phyloP scores from a whole-genome alignment of 2,113 vertebrate genomes.

The Okapia johnstoni region DNA sequence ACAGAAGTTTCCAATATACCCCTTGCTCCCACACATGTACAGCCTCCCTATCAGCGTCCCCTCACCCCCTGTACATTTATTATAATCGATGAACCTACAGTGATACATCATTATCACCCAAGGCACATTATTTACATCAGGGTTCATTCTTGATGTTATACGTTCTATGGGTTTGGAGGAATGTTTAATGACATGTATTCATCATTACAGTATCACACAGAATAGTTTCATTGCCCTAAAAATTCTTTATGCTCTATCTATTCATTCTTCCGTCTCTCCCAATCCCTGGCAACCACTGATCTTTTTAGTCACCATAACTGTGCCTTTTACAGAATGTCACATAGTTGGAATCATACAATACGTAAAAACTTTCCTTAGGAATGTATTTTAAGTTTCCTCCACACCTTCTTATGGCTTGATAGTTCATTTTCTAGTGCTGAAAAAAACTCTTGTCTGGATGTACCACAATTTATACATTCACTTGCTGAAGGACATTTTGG shows the following conservation, averaged over 20 bases:
- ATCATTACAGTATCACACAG: not conserved
- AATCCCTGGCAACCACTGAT: not conserved
- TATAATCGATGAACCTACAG: not conserved
- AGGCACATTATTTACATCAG: not conserved
- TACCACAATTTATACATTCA: not conserved
- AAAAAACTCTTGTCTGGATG: not conserved
- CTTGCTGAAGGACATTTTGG: not conserved
- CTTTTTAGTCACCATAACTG: not conserved
- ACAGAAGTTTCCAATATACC: not conserved
- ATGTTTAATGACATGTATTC: not conserved
- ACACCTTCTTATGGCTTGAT: not conserved
- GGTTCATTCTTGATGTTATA: not conserved
- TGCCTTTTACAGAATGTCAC: not conserved
- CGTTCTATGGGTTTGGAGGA: not conserved
- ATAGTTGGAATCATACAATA: not conserved
- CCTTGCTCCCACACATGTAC: not conserved
- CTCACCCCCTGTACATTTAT: not conserved
- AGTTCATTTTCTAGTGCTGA: not conserved
- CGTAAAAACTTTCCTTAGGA: not conserved
- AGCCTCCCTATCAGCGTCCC: not conserved
- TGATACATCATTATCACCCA: not conserved
- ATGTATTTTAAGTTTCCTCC: not conserved
- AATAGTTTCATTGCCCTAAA: not conserved
- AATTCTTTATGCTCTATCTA: not conserved
- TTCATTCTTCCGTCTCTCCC: not conserved